These are phyloP conservation scores for Odontamblyopus lacepedii DNA, from an alignment of 2,797 vertebrate genomes.

Conservation along the genomic window DNA sequence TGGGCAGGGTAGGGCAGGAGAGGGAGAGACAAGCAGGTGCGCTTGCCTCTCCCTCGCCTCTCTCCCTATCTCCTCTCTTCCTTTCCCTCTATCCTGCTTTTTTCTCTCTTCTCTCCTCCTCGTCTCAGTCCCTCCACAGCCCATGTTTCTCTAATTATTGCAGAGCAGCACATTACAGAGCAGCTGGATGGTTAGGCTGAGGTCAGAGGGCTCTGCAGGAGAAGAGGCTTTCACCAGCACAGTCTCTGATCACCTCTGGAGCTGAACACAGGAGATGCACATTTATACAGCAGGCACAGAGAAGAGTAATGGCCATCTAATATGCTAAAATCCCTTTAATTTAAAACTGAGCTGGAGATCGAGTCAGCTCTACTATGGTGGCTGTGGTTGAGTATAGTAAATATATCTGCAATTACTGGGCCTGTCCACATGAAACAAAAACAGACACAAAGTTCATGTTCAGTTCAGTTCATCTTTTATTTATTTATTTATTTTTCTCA, in stretches of 20 bases:
- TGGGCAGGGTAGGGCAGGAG: too few species aligned
- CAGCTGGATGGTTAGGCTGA: slow-evolving; percentile 73
- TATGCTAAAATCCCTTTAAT: too few species aligned
- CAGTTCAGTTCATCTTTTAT: too few species aligned
- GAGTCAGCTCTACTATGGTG: too few species aligned
- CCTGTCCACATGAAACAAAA: too few species aligned
- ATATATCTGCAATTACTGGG: too few species aligned
- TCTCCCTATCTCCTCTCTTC: not conserved
- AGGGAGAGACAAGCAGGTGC: too few species aligned
- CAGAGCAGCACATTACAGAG: slow-evolving; percentile 59
- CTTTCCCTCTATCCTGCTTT: not conserved
- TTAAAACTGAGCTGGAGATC: too few species aligned
- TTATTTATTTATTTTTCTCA: too few species aligned
- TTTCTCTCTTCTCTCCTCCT: not conserved
- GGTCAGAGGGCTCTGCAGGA: slow-evolving; percentile 63
- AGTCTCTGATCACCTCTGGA: slow-evolving; percentile 43
- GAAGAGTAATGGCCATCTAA: not conserved
- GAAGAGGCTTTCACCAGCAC: slow-evolving; percentile 52
- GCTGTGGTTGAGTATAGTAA: too few species aligned
- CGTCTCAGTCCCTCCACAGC: slow-evolving; percentile 54
- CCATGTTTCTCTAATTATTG: slow-evolving; percentile 74
- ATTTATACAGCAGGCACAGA: not conserved
- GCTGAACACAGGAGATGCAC: slow-evolving; percentile 2
- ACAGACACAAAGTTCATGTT: too few species aligned
- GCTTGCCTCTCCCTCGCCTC: too few species aligned